Base-by-base conservation (phyloP, 2,113 vertebrate genomes). In the Colius striatus region DNA sequence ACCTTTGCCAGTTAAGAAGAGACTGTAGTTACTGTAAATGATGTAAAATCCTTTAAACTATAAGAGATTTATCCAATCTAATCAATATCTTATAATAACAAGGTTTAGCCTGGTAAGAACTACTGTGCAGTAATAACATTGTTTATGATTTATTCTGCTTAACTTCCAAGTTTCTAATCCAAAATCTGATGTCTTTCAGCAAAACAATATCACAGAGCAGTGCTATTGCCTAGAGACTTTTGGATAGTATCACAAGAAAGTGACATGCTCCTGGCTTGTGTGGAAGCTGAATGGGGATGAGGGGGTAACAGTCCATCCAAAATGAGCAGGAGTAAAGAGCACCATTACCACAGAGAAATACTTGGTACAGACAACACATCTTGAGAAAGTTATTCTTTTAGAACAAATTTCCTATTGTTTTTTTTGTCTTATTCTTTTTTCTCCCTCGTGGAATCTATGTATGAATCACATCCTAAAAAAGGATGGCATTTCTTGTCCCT, bases 41-140 rank as follows among this genome's bases (percentile, higher is more conserved):
- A 88, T 92, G 63, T 83, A 61, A 96, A 95, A 84, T 83, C 90
- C 88, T 91, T 94, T 92, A 53, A 93, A 63, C 74, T 73, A 23
- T 84, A 77, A 77, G 60, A 57, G 30, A 41, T 81, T 78, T 81
- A 61, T 86, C 63, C 5, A 7, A 34, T 75, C 30, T 84, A 87
- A 96, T 95, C 92, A 84, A 95, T 96, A 93, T 6, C 75, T 96
- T 90, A 61, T 61, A 96, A 94, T 80, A 96, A 87, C 87, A 91
- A 84, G 75, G n/a, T 92, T 93, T 80, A 89, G 34, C 67, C 41
- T 88, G 58, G 23, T 82, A 87, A 81, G 92, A 82, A n/a, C 70
- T 73, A 5, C 43, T 75, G 45, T 66, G 25, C 75, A 80, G 55
- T 51, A 89, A 76, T 80, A 91, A 85, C 21, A 41, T 19, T 27